phyloP scores from a whole-genome alignment of 2,797 vertebrate species.

The Anas capensis region DNA sequence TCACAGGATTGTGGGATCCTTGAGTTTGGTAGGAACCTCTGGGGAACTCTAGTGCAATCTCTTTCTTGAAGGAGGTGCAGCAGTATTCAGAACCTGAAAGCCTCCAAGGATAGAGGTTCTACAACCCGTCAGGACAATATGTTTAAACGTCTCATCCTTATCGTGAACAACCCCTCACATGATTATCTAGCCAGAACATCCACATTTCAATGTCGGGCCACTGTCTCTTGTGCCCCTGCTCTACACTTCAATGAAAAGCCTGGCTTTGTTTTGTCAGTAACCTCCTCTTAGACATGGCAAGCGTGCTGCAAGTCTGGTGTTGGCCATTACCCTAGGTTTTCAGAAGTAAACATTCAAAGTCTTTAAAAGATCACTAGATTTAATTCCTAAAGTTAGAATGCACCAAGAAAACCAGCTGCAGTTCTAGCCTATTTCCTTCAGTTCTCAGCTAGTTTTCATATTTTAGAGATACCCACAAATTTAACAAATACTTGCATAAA shows the following conservation, averaged over 20 bases:
- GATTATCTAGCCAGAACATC: background rate
- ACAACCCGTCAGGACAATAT: background rate
- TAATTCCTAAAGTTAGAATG: background rate
- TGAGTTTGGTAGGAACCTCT: background rate
- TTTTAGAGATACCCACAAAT: background rate
- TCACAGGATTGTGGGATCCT: background rate
- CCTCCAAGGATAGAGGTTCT: background rate
- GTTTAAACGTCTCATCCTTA: background rate
- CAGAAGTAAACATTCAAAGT: background rate
- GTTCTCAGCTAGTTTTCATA: background rate
- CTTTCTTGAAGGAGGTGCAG: background rate
- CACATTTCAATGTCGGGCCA: rapidly evolving
- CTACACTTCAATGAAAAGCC: rapidly evolving
- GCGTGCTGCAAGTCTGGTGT: rapidly evolving
- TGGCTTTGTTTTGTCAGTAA: background rate
- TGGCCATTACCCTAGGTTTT: background rate
- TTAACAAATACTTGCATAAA: background rate
- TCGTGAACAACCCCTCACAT: background rate
- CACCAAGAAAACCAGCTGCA: background rate
- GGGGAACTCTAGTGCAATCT: background rate
- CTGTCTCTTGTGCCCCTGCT: background rate
- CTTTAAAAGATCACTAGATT: background rate
- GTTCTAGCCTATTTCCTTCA: background rate
- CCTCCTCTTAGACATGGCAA: background rate
- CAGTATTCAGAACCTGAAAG: background rate